A percentile compares a stretch with the other conserved stretches of the same genome.
Evolutionary conservation across 2,113 vertebrate species (phyloP).

Genomic region (Leuciscus idus): DNA sequence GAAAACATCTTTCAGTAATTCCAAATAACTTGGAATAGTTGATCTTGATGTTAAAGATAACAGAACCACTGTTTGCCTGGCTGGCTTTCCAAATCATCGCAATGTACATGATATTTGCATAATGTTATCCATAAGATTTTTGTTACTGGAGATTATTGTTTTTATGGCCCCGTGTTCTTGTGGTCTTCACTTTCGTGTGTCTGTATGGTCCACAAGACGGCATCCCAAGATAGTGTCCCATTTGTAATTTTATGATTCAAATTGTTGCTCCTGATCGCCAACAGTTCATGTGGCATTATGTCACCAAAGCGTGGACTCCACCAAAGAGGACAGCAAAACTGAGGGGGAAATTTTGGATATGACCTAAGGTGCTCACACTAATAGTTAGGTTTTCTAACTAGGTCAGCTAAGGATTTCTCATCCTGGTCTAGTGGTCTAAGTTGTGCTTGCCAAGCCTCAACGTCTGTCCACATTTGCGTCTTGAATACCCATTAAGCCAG

Average conservation of each 20-base stretch:
- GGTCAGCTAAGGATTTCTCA: constrained; percentile 38
- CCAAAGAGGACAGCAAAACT: not conserved
- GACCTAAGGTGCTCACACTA: constrained; percentile 14
- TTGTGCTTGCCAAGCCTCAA: constrained; percentile 54
- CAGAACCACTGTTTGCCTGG: not conserved
- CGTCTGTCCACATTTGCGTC: constrained; percentile 50
- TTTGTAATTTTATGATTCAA: constrained; percentile 9
- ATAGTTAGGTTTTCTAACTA: constrained; percentile 45
- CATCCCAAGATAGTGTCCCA: not conserved
- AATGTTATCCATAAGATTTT: not conserved
- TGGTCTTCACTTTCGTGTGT: not conserved
- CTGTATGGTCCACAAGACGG: not conserved
- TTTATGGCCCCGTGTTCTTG: not conserved
- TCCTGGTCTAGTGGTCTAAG: constrained; percentile 45
- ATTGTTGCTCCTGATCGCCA: not conserved
- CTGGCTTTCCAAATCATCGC: not conserved
- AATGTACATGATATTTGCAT: not conserved
- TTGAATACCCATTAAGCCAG: constrained; percentile 72
- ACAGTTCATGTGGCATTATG: constrained; percentile 1
- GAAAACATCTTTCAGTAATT: not conserved
- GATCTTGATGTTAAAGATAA: constrained; percentile 9
- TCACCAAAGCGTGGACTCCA: not conserved
- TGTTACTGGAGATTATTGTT: not conserved
- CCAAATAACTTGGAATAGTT: not conserved
- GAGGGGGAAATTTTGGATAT: not conserved